Evolutionary conservation across 92 coral and sea anemone genomes (phyloP).

Genomic region (Bergia sp.): DNA sequence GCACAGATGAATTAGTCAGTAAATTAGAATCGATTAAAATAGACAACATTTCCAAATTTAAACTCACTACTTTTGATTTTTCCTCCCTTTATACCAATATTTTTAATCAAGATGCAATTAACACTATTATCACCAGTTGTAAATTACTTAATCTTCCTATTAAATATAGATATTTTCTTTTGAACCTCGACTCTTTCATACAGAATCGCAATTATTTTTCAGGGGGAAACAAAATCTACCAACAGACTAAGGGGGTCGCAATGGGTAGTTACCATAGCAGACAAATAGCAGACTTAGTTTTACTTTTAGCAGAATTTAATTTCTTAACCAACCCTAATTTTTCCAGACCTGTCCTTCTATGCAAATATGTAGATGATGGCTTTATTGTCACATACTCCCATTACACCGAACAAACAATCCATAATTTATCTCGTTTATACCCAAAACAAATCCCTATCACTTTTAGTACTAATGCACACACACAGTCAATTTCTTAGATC

Average conservation of each 20-base stretch:
- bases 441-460: neutral
- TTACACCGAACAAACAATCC: neutral
- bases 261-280: conserved; percentile 62
- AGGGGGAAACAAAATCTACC: conserved; percentile 18
- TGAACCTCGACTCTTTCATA: conserved; percentile 51
- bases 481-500: neutral
- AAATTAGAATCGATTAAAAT: conserved; percentile 1
- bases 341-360: neutral
- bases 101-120: conserved; percentile 26
- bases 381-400: neutral
- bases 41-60: neutral
- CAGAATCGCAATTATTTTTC: conserved; percentile 43
- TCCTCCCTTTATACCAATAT: conserved; percentile 52
- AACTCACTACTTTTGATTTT: conserved; percentile 11
- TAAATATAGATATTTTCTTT: conserved; percentile 45
- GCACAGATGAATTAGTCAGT: conserved; percentile 34
- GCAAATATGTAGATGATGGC: conserved; percentile 20
- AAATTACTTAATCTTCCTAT: conserved; percentile 48
- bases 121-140: conserved; percentile 57
- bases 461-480: neutral
- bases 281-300: conserved; percentile 59
- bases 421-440: neutral
- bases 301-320: conserved; percentile 41
- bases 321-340: conserved; percentile 15
- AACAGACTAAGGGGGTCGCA: conserved; percentile 56